phyloP scores from a whole-genome alignment of 2,888 invertebrate genomes.

The Aphidoletes aphidimyza region DNA sequence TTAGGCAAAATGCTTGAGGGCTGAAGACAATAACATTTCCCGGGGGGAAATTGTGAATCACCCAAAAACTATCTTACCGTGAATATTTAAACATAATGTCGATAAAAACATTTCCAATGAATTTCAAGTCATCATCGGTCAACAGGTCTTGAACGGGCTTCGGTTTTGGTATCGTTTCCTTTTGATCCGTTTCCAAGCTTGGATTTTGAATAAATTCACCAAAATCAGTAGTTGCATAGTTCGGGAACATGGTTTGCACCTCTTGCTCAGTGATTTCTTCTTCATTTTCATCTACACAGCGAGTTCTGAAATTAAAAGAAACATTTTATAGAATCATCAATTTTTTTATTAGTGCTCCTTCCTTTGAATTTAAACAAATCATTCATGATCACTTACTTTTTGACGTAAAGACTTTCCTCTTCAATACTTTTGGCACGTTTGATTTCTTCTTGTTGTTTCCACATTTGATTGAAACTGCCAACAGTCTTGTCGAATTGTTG shows the following conservation, averaged over 20 bases:
- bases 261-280: constrained; percentile 74
- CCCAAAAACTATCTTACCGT: constrained; percentile 56
- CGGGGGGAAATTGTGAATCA: too few relatives aligned
- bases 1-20: too few relatives aligned
- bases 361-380: constrained; percentile 54
- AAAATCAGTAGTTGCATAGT: constrained; percentile 76
- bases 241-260: constrained; percentile 77
- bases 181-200: constrained; percentile 67
- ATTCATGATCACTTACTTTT: constrained; percentile 68
- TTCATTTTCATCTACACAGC: constrained; percentile 75
- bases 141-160: constrained; percentile 56
- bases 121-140: constrained; percentile 57
- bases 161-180: constrained; percentile 58
- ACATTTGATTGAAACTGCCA: constrained; percentile 73
- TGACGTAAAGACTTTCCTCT: constrained; percentile 81
- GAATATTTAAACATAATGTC: constrained; percentile 62
- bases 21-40: too few relatives aligned
- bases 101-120: constrained; percentile 63
- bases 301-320: constrained; percentile 67
- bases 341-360: too few relatives aligned
- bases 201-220: constrained; percentile 71
- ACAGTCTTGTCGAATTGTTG: constrained; percentile 70
- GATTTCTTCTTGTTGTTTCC: constrained; percentile 81
- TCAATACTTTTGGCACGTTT: constrained; percentile 75
- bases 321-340: not conserved